Base-by-base conservation (phyloP, 2,797 vertebrate genomes). In the Galagoides demidoff region DNA sequence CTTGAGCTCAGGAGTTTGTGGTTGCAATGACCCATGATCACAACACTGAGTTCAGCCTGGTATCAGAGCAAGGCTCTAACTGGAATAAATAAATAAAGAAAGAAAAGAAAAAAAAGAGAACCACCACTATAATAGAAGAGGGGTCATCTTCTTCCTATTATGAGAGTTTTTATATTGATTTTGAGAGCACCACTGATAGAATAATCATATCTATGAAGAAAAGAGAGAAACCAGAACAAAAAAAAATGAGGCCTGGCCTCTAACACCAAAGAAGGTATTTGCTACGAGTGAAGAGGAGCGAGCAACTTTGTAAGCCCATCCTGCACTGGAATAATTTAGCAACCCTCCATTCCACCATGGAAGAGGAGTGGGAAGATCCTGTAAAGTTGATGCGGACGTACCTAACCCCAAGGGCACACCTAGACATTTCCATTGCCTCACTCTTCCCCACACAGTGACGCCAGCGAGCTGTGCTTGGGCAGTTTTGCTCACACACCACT, bases 141-240 rank as follows among this genome's bases (percentile, higher is more conserved):
- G 39, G 37, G n/a, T 12, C 22, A 2, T 13, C 76, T 81, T 88
- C 95, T 94, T 92, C 89, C 85, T 95, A 96, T 79, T 84, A 96
- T 97, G 96, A 88, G 87, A 59, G 17, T 68, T 61, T 85, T 87
- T 34, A 63, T 66, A 52, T 55, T 37, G 66, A 85, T 78, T 95
- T 76, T 85, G 66, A 87, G 73, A 90, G 55, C 27, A 76, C 23
- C 34, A 39, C 64, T 64, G 86, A 92, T 20, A 66, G 84, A 81
- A 96, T 92, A 87, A 92, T 95, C 90, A 76, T 52, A 23, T 27
- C 45, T 17, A 79, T n/a, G 63, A 85, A 95, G 63, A 66, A 74
- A 59, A 92, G 78, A 93, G 39, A 64, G 49, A 92, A 49, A n/a
- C 49, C 64, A 57, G 59, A 63, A 31, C 14, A 57, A 61, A 61